These are phyloP conservation scores for Neolamprologus kungweensis DNA, from an alignment of 2,113 vertebrate genomes.

Conservation along the genomic window DNA sequence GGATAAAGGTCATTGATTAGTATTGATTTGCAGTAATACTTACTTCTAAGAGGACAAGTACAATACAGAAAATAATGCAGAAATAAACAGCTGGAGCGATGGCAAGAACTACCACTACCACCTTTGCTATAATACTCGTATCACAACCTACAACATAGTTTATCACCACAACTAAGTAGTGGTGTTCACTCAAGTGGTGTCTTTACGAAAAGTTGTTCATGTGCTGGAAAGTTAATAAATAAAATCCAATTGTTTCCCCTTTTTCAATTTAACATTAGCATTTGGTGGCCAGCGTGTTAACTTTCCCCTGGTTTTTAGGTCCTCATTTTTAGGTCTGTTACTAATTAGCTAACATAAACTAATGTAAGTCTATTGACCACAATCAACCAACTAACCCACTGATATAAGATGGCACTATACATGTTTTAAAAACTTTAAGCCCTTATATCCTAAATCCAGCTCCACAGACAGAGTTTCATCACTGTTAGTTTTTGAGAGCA, in stretches of 20 bases:
- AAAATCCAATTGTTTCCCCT: background rate
- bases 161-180: background rate
- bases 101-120: background rate
- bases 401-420: background rate
- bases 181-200: background rate
- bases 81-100: background rate
- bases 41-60: background rate
- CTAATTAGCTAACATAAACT: background rate
- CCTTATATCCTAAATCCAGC: background rate
- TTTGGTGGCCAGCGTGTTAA: background rate
- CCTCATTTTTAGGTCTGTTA: background rate
- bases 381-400: background rate
- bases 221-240: background rate
- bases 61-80: background rate
- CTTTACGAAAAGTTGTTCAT: background rate
- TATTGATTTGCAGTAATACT: background rate
- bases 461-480: background rate
- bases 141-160: background rate
- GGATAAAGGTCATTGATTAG: background rate
- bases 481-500: background rate
- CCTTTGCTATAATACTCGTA: background rate
- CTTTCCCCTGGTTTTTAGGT: background rate
- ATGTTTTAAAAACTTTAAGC: background rate
- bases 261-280: background rate
- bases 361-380: background rate